Conservation (phyloP, 2,113 vertebrate genomes). For the Oenanthe melanoleuca region DNA sequence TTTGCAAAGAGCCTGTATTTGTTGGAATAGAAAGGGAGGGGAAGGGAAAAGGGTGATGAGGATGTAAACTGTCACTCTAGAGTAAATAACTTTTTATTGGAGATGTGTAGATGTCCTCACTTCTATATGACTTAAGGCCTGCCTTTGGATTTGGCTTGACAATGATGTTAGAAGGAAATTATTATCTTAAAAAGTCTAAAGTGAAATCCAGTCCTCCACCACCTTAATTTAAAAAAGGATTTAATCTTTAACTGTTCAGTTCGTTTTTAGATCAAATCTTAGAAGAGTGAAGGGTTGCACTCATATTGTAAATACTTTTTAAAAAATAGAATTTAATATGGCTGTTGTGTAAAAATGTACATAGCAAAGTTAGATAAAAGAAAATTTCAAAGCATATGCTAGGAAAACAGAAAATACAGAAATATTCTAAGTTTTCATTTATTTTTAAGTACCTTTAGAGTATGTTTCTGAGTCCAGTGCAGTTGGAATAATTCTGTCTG, state of each 20-base stretch:
- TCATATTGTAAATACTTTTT: background rate
- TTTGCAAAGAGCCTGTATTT: background rate
- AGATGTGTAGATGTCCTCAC: background rate
- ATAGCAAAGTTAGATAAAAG: background rate
- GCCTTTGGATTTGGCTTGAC: background rate
- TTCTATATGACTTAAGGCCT: background rate
- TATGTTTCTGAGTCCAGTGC: accelerated
- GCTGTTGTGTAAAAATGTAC: background rate
- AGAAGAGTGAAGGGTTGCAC: background rate
- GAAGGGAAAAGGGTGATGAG: background rate
- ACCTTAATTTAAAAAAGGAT: background rate
- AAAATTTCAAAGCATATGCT: background rate
- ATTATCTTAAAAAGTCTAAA: background rate
- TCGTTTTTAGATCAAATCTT: background rate
- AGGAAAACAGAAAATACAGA: background rate
- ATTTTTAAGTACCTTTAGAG: background rate
- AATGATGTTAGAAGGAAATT: background rate
- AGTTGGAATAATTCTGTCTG: background rate
- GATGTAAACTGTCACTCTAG: background rate
- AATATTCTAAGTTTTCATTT: background rate
- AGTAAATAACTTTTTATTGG: background rate
- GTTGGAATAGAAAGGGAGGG: background rate
- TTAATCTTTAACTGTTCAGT: background rate
- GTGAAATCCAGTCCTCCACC: background rate
- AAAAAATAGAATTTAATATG: background rate